Base-by-base conservation (phyloP, 2,113 vertebrate species). In the Dipodomys spectabilis region DNA sequence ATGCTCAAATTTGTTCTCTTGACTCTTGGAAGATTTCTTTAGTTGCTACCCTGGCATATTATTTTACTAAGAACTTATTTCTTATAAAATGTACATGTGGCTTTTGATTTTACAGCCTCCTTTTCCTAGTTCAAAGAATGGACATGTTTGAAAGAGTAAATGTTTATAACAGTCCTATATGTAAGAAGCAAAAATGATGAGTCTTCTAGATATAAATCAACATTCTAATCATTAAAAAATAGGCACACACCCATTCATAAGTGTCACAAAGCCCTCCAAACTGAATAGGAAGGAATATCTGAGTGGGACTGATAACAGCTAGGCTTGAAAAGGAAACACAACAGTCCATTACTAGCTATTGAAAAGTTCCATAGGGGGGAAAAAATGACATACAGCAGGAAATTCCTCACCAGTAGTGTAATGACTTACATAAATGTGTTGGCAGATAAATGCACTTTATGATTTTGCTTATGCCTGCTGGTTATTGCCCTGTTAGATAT, bases 321-420 rank as follows among this genome's bases (percentile, higher is more conserved):
- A 32, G n/a, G 93, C 82, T 79, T 83, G 30, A 72, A 92, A 81
- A 96, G 95, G 96, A 97, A 96, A 35, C 65, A 79, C 45, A 23
- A 22, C 32, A 91, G 60, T 28, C 74, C 68, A 44, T 79, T 92
- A 72, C 86, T 91, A 92, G 86, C 91, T 49, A 85, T 60, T 93
- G 92, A 96, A 97, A 94, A 95, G 81, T 95, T 92, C 92, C 93
- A 89, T 64, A 71, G 49, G 4, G n/a, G 35, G 28, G 91, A 85
- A 90, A 95, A 93, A 90, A 75, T 44, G 94, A 94, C 88, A 93
- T 74, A 39, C 10, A 39, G 94, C 95, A 96, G 96, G 97, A 97
- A 97, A 97, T 97, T 95, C 94, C 95, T 96, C 67, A 85, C 83
- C 44, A 73, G 79, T 67, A 27, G 74, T 62, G 91, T 96, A 96